Evolutionary conservation across 2,888 invertebrate species (phyloP).

Genomic region (Fabriciana adippe): DNA sequence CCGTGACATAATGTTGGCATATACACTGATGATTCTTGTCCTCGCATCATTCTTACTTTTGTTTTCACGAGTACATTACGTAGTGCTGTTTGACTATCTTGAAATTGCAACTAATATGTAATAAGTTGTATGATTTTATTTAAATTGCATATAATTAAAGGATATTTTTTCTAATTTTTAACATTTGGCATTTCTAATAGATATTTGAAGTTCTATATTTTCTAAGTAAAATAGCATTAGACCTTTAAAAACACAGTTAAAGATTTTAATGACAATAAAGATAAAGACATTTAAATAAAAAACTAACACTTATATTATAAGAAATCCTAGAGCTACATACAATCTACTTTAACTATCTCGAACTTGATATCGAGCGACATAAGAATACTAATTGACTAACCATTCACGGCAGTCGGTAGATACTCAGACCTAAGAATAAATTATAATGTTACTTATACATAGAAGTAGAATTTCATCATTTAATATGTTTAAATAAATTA

Average conservation of each 20-base stretch:
- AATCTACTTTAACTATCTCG: slow-evolving; percentile 7
- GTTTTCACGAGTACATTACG: slow-evolving; percentile 4
- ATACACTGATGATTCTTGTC: slow-evolving; percentile 27
- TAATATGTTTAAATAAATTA: not conserved
- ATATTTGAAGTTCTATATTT: too few species aligned
- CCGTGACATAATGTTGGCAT: slow-evolving; percentile 52
- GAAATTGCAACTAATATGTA: too few species aligned
- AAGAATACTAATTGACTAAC: slow-evolving; percentile 16
- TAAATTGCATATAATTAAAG: too few species aligned
- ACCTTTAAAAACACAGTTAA: not conserved
- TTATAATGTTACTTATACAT: slow-evolving; percentile 2
- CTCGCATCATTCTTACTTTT: slow-evolving; percentile 22
- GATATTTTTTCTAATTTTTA: too few species aligned
- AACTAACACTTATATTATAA: not conserved
- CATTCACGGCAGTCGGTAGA: slow-evolving; percentile 4
- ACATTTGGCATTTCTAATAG: too few species aligned
- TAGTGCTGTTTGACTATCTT: too few species aligned
- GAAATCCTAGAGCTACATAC: slow-evolving; percentile 5
- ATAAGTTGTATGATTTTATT: too few species aligned
- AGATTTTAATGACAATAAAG: not conserved
- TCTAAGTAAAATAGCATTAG: not conserved
- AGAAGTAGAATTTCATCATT: not conserved
- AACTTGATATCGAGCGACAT: slow-evolving; percentile 5
- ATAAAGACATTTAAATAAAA: not conserved
- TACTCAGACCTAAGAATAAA: slow-evolving; percentile 1